These are phyloP conservation scores for Cichladusa arquata DNA, from an alignment of 2,113 vertebrate genomes.

Conservation along the genomic window DNA sequence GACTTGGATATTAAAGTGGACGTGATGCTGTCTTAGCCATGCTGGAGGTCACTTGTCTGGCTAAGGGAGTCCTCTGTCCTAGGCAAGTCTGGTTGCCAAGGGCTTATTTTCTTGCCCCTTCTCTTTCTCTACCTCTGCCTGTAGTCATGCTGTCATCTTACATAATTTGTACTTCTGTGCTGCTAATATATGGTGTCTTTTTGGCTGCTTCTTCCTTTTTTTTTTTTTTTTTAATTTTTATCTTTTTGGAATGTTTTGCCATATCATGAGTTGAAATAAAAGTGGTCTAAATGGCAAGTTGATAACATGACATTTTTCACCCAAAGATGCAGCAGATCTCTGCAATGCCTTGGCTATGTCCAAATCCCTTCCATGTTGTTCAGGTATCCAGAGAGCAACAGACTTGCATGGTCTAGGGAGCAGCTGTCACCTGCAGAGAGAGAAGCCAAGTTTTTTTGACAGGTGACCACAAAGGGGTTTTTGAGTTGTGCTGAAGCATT, in stretches of 20 bases:
- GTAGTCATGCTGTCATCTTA: background rate
- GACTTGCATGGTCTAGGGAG: background rate
- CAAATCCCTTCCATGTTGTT: background rate
- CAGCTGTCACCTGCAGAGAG: background rate
- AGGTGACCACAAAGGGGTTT: background rate
- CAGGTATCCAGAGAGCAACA: background rate
- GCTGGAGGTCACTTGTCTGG: background rate
- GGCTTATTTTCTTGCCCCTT: background rate
- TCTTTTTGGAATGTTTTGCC: background rate
- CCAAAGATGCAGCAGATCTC: background rate
- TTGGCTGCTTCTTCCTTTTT: background rate
- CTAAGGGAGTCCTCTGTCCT: background rate
- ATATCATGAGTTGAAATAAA: background rate
- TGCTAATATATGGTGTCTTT: background rate
- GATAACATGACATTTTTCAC: background rate
- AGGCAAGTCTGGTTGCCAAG: background rate
- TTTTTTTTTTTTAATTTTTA: too few species aligned
- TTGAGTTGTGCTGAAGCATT: background rate
- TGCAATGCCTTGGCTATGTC: background rate
- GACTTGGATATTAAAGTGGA: background rate
- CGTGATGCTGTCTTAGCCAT: background rate
- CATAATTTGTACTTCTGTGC: background rate
- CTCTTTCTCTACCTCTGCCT: background rate
- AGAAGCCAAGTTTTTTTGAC: background rate
- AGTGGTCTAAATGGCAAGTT: background rate